Percentiles rank a stretch among this genome's conserved stretches.
Evolutionary conservation across 2,113 vertebrate species (phyloP).

Genomic region (Bubalus kerabau): DNA sequence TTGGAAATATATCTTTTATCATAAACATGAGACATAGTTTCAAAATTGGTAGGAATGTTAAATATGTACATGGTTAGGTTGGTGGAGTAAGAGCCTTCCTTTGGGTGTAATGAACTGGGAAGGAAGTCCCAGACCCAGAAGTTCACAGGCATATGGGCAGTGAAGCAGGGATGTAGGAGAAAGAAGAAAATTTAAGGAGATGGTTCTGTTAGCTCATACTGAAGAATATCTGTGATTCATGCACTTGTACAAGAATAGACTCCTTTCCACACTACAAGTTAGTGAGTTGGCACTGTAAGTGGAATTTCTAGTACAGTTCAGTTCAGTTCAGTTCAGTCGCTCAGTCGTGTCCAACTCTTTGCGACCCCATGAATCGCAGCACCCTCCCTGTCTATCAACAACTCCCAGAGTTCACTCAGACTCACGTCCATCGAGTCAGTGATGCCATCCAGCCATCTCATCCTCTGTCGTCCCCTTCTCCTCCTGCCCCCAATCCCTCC

Average conservation of each 20-base stretch:
- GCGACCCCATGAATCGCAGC: too few species aligned
- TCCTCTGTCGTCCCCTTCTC: too few species aligned
- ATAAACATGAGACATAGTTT: background rate
- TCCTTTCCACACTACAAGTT: background rate
- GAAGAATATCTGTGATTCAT: background rate
- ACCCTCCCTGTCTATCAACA: too few species aligned
- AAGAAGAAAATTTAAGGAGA: background rate
- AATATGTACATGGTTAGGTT: background rate
- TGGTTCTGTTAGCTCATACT: background rate
- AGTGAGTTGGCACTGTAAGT: background rate
- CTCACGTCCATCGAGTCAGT: too few species aligned
- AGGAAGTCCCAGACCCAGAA: background rate
- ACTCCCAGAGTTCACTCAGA: too few species aligned
- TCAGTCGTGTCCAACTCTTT: too few species aligned
- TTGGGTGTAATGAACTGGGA: background rate
- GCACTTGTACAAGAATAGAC: background rate
- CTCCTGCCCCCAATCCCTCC: too few species aligned
- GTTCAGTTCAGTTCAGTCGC: too few species aligned
- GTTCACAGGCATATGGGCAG: background rate
- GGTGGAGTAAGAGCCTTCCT: background rate
- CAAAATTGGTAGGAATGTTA: background rate
- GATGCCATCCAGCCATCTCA: too few species aligned
- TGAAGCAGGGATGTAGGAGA: background rate
- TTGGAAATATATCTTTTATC: background rate
- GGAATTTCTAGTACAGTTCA: background rate